phyloP scores from a whole-genome alignment of 2,888 invertebrate species.

The Oligia latruncula region DNA sequence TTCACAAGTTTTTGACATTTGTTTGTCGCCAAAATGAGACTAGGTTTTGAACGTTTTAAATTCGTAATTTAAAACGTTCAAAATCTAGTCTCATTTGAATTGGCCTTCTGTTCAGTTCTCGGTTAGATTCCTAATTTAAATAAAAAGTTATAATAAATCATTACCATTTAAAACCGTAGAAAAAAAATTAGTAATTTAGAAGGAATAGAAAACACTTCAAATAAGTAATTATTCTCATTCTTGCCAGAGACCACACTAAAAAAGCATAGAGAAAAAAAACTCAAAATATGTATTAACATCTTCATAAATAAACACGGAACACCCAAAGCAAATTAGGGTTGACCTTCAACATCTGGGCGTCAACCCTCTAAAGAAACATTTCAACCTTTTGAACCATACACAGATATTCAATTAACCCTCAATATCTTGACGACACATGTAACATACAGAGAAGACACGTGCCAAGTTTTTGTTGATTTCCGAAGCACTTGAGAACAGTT shows the following conservation, averaged over 20 bases:
- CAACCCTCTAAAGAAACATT: constrained; percentile 36
- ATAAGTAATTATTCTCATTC: neutral
- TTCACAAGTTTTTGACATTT: no score
- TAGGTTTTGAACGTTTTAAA: no score
- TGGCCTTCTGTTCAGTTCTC: no score
- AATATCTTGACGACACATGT: constrained; percentile 70
- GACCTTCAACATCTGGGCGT: constrained; percentile 40
- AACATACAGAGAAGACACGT: constrained; percentile 72
- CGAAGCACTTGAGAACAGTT: constrained; percentile 60
- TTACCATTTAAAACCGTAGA: neutral
- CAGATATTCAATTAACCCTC: constrained; percentile 79
- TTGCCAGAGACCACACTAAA: neutral
- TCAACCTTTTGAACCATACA: constrained; percentile 68
- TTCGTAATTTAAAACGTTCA: no score
- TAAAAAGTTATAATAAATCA: neutral
- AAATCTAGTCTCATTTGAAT: no score
- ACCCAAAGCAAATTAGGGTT: constrained; percentile 49
- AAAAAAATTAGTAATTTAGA: neutral
- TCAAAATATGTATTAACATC: constrained; percentile 11
- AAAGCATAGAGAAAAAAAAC: neutral
- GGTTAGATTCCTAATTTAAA: neutral
- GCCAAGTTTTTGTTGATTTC: constrained; percentile 68
- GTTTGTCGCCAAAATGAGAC: no score
- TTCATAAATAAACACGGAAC: constrained; percentile 38
- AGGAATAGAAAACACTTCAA: neutral